Evolutionary conservation across 2,888 invertebrate genomes (phyloP), one percentile per base, ranked within the genome.

Genomic region (Pachycephus smyrnensis): DNA sequence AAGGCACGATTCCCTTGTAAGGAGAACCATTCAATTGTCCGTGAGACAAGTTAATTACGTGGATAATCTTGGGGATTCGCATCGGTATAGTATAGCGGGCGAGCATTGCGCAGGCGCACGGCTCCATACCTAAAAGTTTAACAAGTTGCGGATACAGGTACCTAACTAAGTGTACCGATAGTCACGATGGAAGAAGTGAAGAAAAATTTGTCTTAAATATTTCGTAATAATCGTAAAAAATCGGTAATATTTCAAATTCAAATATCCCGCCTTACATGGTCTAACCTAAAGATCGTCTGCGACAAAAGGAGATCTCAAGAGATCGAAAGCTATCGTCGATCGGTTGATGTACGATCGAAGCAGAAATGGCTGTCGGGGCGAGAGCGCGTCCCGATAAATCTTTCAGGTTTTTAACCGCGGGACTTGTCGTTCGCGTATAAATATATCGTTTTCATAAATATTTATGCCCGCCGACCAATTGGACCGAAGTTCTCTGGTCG

Each of bases 381-480:
- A 80, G 85, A 83, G 84, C 88, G 81, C 86, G 84, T 88, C 84
- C 86, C 89, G 87, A 90, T 89, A 90, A 90, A 90, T 90, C 90
- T 90, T 84, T 80, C 80, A 80, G 78, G 83, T 89, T 88, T 88
- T 86, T 89, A 79, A 78, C 75, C 73, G 71, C 73, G 69, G 84
- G 87, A 87, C 88, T 89, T 88, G 88, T 89, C 88, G 86, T 86
- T 86, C 86, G 86, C 85, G 86, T 89, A 89, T 89, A 89, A 89
- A 89, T 86, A 87, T 88, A 86, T 86, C 85, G 86, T 88, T 89
- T 89, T 89, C 88, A 89, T 89, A 88, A 89, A 89, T 89, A 89
- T 89, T 88, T 88, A 89, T 89, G 86, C 80, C 36, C 75, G 33
- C 73, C 78, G 84, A 83, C 84, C 87, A 87, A 87, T 87, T 87